A percentile compares a stretch with the other conserved stretches of the same genome.
Conservation (phyloP, 2,797 vertebrate genomes). For the Arctocebus calabarensis region DNA sequence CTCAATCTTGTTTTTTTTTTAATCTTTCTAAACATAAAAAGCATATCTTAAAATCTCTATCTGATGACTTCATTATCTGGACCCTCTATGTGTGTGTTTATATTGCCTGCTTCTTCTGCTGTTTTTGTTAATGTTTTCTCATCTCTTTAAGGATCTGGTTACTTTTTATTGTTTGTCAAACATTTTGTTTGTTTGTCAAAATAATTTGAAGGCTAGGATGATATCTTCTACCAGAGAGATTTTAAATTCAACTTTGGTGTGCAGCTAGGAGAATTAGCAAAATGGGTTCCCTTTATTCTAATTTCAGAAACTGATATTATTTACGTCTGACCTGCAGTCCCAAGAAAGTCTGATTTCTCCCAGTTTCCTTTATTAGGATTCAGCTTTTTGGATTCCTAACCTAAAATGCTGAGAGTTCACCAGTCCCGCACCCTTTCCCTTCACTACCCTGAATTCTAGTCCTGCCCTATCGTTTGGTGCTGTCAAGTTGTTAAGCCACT, state of each 20-base stretch:
- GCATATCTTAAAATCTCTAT: neutral
- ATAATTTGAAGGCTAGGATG: neutral
- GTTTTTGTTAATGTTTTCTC: constrained; percentile 12
- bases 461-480: neutral
- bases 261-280: neutral
- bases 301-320: constrained; percentile 37
- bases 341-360: neutral
- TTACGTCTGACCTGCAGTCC: neutral
- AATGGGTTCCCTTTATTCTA: neutral
- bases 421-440: neutral
- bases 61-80: neutral
- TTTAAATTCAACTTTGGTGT: constrained; percentile 1
- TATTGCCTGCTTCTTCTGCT: neutral
- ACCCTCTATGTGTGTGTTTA: neutral
- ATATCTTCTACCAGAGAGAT: constrained; percentile 3
- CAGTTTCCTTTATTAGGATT: neutral
- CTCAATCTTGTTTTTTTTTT: neutral
- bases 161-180: constrained; percentile 30
- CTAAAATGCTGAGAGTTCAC: neutral
- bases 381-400: constrained; percentile 17
- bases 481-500: neutral
- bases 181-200: constrained; percentile 27
- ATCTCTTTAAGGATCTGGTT: neutral
- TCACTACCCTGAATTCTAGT: neutral
- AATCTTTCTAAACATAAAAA: constrained; percentile 27